Evolutionary conservation across 2,797 vertebrate genomes (phyloP).

Genomic region (Sebastolobus altivelis): DNA sequence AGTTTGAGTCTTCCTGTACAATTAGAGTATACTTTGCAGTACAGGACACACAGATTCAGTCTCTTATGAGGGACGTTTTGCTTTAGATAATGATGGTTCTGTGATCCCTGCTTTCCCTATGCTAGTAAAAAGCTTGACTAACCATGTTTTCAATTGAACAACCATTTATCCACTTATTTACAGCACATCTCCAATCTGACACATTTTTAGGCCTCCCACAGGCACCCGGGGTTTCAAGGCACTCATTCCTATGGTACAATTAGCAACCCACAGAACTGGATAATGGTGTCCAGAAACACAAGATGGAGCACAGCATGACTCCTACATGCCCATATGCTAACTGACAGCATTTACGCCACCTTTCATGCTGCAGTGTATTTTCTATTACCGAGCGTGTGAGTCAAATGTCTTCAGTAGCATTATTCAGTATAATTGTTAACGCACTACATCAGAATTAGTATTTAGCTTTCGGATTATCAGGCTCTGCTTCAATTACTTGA

Average conservation of each 20-base stretch:
- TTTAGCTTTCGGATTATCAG: constrained; percentile 17
- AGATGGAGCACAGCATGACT: constrained; percentile 69
- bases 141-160: constrained; percentile 46
- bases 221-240: constrained; percentile 53
- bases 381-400: constrained; percentile 42
- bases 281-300: constrained; percentile 74
- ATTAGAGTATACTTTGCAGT: constrained; percentile 14
- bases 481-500: background rate
- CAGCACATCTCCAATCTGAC: constrained; percentile 61
- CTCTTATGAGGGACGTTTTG: constrained; percentile 10
- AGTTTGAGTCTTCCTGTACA: constrained; percentile 22
- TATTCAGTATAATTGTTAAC: background rate
- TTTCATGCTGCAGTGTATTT: constrained; percentile 45
- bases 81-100: constrained; percentile 9
- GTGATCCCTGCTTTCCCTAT: constrained; percentile 2
- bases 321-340: constrained; percentile 71
- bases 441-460: constrained; percentile 6
- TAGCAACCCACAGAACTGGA: constrained; percentile 76
- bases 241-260: constrained; percentile 73
- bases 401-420: constrained; percentile 27
- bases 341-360: constrained; percentile 48
- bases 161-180: constrained; percentile 68
- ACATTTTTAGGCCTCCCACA: constrained; percentile 72
- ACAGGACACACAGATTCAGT: constrained; percentile 14
- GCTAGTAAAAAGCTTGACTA: constrained; percentile 42